phyloP scores from a whole-genome alignment of 2,797 vertebrate genomes.

The Tapera naevia region DNA sequence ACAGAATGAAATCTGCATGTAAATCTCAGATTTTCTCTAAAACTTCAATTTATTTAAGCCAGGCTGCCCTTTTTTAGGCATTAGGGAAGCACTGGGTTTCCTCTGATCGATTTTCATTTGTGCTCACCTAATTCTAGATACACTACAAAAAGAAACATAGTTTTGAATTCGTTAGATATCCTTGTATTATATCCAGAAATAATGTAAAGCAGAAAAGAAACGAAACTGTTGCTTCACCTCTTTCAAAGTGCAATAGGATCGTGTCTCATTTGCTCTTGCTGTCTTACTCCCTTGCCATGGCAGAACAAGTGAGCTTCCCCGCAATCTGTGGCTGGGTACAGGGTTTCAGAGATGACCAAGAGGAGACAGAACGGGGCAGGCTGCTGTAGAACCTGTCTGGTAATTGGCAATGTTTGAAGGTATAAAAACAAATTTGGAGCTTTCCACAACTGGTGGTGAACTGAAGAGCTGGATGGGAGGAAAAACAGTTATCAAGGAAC shows the following conservation, averaged over 20 bases:
- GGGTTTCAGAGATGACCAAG: background rate
- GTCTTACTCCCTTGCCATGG: background rate
- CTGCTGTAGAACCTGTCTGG: background rate
- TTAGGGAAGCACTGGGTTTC: background rate
- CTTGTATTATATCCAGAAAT: background rate
- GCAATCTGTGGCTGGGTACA: background rate
- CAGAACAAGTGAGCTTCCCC: background rate
- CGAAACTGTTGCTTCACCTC: background rate
- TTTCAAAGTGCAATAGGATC: background rate
- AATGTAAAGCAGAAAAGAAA: background rate
- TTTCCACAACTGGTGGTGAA: background rate
- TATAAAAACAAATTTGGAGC: background rate
- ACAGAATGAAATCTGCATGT: background rate
- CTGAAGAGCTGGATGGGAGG: background rate
- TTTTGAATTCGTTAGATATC: background rate
- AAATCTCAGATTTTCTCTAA: background rate
- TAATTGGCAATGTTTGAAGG: background rate
- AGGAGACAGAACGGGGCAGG: background rate
- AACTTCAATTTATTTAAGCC: background rate
- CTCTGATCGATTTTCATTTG: conserved; percentile 2
- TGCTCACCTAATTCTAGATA: background rate
- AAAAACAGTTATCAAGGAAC: background rate
- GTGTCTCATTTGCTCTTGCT: background rate
- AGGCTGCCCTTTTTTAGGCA: background rate
- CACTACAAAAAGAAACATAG: background rate